A percentile compares a stretch with the other conserved stretches of the same genome.
Conservation (phyloP, 2,113 vertebrate species). For the Oncorhynchus clarkii region DNA sequence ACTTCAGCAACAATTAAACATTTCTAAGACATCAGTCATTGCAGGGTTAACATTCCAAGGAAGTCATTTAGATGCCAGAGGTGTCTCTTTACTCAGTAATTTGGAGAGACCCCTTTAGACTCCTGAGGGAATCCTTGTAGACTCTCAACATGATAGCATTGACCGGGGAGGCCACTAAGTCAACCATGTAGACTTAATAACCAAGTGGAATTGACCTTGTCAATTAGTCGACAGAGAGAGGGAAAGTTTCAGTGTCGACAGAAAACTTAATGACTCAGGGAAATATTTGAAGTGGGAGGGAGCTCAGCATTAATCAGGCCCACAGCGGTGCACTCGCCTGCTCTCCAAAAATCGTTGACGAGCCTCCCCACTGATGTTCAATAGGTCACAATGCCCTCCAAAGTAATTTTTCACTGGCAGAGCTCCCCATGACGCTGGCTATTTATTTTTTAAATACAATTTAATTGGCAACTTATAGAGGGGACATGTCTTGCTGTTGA, state of each 20-base stretch:
- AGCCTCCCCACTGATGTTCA: constrained; percentile 21
- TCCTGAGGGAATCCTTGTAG: neutral
- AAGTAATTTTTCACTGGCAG: constrained; percentile 23
- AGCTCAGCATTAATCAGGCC: constrained; percentile 21
- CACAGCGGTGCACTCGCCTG: neutral
- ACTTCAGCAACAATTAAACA: neutral
- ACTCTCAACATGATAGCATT: neutral
- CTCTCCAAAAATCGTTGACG: constrained; percentile 8
- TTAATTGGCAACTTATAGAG: neutral
- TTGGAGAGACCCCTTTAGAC: neutral
- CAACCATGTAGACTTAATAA: neutral
- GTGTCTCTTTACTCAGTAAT: neutral
- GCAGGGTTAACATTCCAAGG: neutral
- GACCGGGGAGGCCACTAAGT: neutral
- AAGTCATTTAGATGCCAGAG: neutral
- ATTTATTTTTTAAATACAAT: constrained; percentile 11
- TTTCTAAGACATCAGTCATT: neutral
- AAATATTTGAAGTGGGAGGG: constrained; percentile 3
- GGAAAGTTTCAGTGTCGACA: constrained; percentile 7
- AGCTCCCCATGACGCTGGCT: constrained; percentile 5
- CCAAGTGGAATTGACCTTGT: neutral
- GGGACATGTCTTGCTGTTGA: neutral
- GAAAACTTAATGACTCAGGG: constrained; percentile 18
- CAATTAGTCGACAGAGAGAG: neutral
- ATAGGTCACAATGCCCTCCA: constrained; percentile 30